Evolutionary conservation across 2,888 invertebrate genomes (phyloP), one percentile per base, ranked within the genome.

Genomic region (Uropetala carovei): DNA sequence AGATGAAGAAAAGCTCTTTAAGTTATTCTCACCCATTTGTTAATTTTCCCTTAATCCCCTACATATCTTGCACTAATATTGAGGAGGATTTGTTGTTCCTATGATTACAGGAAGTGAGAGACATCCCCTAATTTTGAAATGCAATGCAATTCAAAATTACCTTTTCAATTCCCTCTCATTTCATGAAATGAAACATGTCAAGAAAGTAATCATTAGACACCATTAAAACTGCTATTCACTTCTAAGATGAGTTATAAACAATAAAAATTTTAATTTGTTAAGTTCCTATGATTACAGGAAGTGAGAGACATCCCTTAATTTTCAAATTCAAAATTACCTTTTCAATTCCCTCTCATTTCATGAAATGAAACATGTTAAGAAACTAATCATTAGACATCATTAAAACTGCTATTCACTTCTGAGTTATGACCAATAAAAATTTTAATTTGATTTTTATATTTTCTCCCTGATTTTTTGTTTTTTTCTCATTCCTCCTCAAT

Each of bases 401-500:
- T 75, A 27, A 27, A 2, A 13, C 27, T 75, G 18, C 13, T 27
- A 1, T 4, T 75, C 4, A 27, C 75, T 75, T 27, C 27, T 5
- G 27, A 75, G 22, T 75, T n/a, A 11, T 75, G 27, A 75, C n/a
- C 56, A 82, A 27, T 68, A 57, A 22, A 57, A 22, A 18, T 64
- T 92, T 92, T 92, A 89, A 89, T 91, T 75, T 83, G 89, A 82
- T 84, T 92, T 92, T 91, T 93, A 92, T 91, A 93, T 92, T 92
- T 92, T 92, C 85, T 92, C 81, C 82, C 89, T 92, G 83, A 59
- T 92, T 92, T 92, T 92, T 92, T 59, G 85, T 92, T 86, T 93
- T 89, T 92, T 92, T 93, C 85, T 92, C 81, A 93, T 92, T 84
- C 92, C 92, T 92, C 92, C 92, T 64, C 92, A 92, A 93, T 92